Percentiles rank a stretch among this genome's conserved stretches.
Conservation (phyloP, 2,113 vertebrate genomes). For the Spea multiplicata region DNA sequence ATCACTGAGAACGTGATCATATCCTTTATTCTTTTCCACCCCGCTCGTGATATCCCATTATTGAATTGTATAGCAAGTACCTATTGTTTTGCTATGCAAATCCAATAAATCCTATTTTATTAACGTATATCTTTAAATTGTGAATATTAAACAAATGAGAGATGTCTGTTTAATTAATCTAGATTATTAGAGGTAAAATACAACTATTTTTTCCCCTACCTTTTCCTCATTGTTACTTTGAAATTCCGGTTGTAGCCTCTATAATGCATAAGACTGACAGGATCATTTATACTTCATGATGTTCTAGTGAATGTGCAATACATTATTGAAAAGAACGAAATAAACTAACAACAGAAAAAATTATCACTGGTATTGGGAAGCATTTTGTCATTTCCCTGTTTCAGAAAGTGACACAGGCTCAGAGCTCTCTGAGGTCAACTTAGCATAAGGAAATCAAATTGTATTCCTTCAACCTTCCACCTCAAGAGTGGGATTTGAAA, state of each 20-base stretch:
- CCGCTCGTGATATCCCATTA: too few species aligned
- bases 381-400: background rate
- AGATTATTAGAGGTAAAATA: background rate
- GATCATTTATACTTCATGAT: too few species aligned
- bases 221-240: slow-evolving; percentile 16
- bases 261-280: too few species aligned
- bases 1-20: too few species aligned
- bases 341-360: background rate
- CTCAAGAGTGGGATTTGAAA: slow-evolving; percentile 29
- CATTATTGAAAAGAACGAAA: background rate
- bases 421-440: slow-evolving; percentile 19
- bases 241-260: background rate
- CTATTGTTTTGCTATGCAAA: too few species aligned
- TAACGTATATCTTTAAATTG: too few species aligned
- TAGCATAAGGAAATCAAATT: slow-evolving; percentile 32
- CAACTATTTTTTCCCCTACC: background rate
- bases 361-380: background rate
- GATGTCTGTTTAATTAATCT: too few species aligned
- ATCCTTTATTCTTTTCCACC: too few species aligned
- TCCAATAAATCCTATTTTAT: too few species aligned
- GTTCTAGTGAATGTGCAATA: background rate
- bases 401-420: background rate
- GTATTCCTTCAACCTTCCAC: slow-evolving; percentile 22
- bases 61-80: too few species aligned
- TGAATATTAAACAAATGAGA: too few species aligned